Percentiles rank a stretch among this genome's conserved stretches.
Evolutionary conservation across 2,113 vertebrate species (phyloP).

Genomic region (Cygnus buccinator): DNA sequence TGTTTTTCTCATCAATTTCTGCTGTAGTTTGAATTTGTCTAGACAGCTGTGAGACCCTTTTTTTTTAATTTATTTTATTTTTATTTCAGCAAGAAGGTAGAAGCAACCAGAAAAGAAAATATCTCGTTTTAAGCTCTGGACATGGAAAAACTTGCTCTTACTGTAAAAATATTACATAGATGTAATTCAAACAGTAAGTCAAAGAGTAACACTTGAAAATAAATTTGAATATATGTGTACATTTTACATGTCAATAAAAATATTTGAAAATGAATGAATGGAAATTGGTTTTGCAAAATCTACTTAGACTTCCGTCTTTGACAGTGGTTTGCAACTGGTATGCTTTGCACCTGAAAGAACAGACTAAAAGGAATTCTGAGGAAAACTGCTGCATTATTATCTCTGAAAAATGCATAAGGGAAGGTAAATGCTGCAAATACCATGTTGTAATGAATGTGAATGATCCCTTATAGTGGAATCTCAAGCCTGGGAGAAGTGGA

Average conservation of each 20-base stretch:
- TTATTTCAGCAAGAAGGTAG: background rate
- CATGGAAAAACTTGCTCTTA: background rate
- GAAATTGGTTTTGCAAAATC: background rate
- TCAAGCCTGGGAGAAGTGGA: background rate
- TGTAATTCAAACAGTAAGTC: background rate
- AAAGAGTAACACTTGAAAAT: background rate
- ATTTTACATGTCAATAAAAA: background rate
- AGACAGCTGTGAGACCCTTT: background rate
- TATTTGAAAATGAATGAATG: background rate
- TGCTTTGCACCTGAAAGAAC: background rate
- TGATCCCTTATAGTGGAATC: conserved; percentile 6
- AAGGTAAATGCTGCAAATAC: background rate
- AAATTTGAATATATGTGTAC: background rate
- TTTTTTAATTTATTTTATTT: too few species aligned
- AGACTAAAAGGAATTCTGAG: background rate
- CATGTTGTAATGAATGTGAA: background rate
- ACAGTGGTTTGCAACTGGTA: background rate
- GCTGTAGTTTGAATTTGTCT: background rate
- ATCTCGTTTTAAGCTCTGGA: background rate
- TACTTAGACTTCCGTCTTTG: background rate
- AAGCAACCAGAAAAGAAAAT: background rate
- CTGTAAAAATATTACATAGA: background rate
- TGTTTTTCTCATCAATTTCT: background rate
- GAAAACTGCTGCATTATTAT: background rate
- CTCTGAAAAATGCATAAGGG: background rate